A percentile compares a stretch with the other conserved stretches of the same genome.
Conservation (phyloP, 2,888 invertebrate genomes). For the Agrotis clavis region DNA sequence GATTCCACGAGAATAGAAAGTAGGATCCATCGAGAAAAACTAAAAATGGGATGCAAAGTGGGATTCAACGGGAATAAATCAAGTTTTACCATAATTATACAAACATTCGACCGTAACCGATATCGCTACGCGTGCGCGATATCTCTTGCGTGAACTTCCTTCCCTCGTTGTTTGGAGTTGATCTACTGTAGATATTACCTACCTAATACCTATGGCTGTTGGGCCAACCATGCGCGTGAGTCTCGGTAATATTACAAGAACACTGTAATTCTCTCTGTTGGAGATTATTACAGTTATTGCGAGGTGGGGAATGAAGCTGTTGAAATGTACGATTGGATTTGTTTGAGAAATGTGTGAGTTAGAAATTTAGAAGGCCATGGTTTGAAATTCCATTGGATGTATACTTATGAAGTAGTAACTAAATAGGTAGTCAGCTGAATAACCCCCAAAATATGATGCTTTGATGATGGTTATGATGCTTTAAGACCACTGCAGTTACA, state of each 20-base stretch:
- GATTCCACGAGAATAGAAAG: too few species aligned
- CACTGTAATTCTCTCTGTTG: slow-evolving; percentile 42
- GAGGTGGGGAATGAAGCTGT: slow-evolving; percentile 25
- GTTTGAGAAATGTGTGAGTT: background rate
- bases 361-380: background rate
- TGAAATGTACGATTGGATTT: slow-evolving; percentile 28
- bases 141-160: too few species aligned
- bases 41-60: too few species aligned
- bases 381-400: background rate
- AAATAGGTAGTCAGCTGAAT: background rate
- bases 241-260: slow-evolving; percentile 50
- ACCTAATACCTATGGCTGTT: background rate
- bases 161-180: background rate
- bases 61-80: too few species aligned
- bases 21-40: too few species aligned
- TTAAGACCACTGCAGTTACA: too few species aligned
- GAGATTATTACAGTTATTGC: slow-evolving; percentile 49
- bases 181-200: background rate
- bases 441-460: too few species aligned
- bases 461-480: too few species aligned
- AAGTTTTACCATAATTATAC: too few species aligned
- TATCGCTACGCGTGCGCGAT: too few species aligned
- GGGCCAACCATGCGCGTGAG: slow-evolving; percentile 37
- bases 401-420: background rate
- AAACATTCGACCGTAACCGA: background rate